Conservation (phyloP, 2,797 vertebrate genomes). For the Oreochromis grahami region DNA sequence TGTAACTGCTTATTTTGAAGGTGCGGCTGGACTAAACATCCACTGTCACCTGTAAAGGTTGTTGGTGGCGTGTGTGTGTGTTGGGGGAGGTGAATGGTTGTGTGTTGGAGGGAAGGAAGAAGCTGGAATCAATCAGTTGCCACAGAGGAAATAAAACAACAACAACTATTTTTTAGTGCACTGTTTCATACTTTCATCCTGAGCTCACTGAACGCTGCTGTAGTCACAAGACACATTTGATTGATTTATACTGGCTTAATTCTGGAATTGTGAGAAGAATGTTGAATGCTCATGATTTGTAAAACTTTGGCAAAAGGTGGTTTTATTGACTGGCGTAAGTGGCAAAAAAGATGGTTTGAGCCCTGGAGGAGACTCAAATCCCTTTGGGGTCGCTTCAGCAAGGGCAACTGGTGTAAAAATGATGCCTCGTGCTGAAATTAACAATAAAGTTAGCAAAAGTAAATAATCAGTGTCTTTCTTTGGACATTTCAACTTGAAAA, state of each 20-base stretch:
- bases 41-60: not conserved
- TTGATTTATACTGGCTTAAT: not conserved
- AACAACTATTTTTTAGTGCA: not conserved
- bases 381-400: too few relatives aligned
- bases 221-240: not conserved
- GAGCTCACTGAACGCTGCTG: not conserved
- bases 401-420: too few relatives aligned
- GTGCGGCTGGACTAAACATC: not conserved
- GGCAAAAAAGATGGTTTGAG: too few relatives aligned
- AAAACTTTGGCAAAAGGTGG: too few relatives aligned
- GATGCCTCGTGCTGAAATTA: too few relatives aligned
- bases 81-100: too few relatives aligned
- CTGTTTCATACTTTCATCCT: not conserved
- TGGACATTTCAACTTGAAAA: not conserved
- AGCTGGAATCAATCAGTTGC: not conserved
- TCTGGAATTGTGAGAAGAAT: not conserved
- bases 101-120: not conserved
- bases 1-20: not conserved
- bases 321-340: too few relatives aligned
- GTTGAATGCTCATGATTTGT: not conserved
- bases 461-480: not conserved
- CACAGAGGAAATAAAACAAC: not conserved
- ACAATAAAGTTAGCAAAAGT: too few relatives aligned
- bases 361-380: too few relatives aligned
- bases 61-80: not conserved